phyloP scores from a whole-genome alignment of 1,140 invertebrate species.

The Pogonomyrmex californicus region DNA sequence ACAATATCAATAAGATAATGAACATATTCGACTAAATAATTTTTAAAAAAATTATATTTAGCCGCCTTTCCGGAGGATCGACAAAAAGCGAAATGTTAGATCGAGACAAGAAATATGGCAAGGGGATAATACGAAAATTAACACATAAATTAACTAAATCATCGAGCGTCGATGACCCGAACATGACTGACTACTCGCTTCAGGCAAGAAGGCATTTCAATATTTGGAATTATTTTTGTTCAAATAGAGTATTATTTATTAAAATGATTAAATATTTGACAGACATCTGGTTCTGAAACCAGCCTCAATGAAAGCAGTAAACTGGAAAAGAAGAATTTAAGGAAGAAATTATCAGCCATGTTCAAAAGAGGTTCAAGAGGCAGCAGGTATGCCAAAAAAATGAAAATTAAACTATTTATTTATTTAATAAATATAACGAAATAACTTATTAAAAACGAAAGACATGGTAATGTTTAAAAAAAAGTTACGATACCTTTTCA shows the following conservation, averaged over 20 bases:
- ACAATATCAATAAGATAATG: not conserved
- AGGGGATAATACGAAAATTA: slow-evolving; percentile 94
- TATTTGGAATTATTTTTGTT: slow-evolving; percentile 3
- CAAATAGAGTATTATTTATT: not conserved
- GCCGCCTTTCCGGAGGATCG: slow-evolving; percentile 93
- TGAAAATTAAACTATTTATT: slow-evolving; percentile 32
- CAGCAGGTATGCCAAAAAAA: slow-evolving; percentile 88
- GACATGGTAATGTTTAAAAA: not conserved
- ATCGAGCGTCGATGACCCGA: slow-evolving; percentile 92
- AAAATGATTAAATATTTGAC: slow-evolving; percentile 65
- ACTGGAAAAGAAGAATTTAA: slow-evolving; percentile 92
- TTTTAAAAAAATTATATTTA: slow-evolving; percentile 77
- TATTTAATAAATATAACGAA: slow-evolving; percentile 18
- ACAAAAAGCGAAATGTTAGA: slow-evolving; percentile 93
- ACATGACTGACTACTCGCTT: slow-evolving; percentile 84
- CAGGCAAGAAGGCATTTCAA: slow-evolving; percentile 61
- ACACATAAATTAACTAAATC: slow-evolving; percentile 94
- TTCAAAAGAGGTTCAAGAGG: slow-evolving; percentile 92
- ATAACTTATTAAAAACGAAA: slow-evolving; percentile 7
- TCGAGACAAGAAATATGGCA: slow-evolving; percentile 92
- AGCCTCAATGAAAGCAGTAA: slow-evolving; percentile 89
- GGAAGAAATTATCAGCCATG: slow-evolving; percentile 93
- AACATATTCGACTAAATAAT: not conserved
- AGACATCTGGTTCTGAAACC: slow-evolving; percentile 93
- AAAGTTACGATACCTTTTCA: slow-evolving; percentile 64